These are phyloP conservation scores for Bombus sibiricus DNA, from an alignment of 1,140 invertebrate species.

Conservation along the genomic window DNA sequence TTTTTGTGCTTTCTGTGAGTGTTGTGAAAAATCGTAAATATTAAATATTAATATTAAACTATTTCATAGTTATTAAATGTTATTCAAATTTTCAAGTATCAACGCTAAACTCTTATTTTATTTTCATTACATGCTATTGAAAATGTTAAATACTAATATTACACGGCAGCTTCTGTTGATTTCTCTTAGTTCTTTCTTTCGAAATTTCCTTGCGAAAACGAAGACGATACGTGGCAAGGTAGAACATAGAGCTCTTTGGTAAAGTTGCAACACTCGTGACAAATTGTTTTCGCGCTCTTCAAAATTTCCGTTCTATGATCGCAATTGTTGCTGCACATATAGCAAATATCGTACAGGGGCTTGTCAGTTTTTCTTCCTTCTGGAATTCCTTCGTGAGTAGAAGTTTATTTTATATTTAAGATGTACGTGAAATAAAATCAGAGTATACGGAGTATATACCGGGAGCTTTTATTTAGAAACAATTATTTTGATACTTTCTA, in stretches of 20 bases:
- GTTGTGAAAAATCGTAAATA: background rate
- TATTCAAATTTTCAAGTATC: too few relatives aligned
- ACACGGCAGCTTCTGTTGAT: background rate
- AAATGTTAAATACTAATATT: too few relatives aligned
- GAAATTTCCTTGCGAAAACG: background rate
- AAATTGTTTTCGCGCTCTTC: background rate
- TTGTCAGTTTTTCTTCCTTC: background rate
- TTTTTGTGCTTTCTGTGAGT: background rate
- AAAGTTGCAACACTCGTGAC: background rate
- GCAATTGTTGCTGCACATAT: background rate
- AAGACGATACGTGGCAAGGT: background rate
- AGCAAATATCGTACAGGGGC: too few relatives aligned
- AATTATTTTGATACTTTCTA: background rate
- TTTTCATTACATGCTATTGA: too few relatives aligned
- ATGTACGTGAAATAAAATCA: background rate
- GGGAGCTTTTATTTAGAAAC: background rate
- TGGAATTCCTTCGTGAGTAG: background rate
- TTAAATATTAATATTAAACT: too few relatives aligned
- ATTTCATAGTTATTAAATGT: too few relatives aligned
- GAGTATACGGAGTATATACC: background rate
- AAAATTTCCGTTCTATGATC: background rate
- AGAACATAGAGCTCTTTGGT: background rate
- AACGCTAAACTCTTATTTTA: too few relatives aligned
- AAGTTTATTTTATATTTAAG: background rate
- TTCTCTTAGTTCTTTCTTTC: background rate